Conservation (phyloP, 2,888 invertebrate species). For the Mythimna vitellina region DNA sequence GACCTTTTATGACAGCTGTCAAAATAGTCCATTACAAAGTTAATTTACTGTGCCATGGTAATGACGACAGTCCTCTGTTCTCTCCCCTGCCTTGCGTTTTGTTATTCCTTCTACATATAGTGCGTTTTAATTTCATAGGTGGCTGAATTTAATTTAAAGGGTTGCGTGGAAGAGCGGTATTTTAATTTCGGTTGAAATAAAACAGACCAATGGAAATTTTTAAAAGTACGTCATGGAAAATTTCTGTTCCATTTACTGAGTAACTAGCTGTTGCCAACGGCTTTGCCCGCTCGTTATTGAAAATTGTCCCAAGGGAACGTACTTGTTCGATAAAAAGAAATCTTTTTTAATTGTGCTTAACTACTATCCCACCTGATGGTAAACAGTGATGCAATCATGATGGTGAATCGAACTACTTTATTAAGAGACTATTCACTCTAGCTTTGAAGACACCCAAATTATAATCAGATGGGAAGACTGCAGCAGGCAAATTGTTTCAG, state of each 20-base stretch:
- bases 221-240: background rate
- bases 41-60: constrained; percentile 51
- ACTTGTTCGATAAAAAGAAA: too few relatives aligned
- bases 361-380: too few relatives aligned
- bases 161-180: constrained; percentile 18
- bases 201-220: background rate
- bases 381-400: too few relatives aligned
- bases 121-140: constrained; percentile 59
- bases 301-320: too few relatives aligned
- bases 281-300: too few relatives aligned
- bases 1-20: constrained; percentile 56
- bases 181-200: constrained; percentile 29
- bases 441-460: too few relatives aligned
- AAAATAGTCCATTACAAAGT: constrained; percentile 58
- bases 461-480: too few relatives aligned
- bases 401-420: too few relatives aligned
- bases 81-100: constrained; percentile 30
- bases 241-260: background rate
- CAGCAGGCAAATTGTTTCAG: too few relatives aligned
- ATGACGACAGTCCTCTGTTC: constrained; percentile 27
- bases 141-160: constrained; percentile 49
- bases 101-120: constrained; percentile 20
- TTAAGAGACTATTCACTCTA: too few relatives aligned
- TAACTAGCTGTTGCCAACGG: background rate
- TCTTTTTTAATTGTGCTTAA: too few relatives aligned